A percentile compares a stretch with the other conserved stretches of the same genome.
Evolutionary conservation across 2,888 invertebrate species (phyloP).

Genomic region (Spialia ferax): DNA sequence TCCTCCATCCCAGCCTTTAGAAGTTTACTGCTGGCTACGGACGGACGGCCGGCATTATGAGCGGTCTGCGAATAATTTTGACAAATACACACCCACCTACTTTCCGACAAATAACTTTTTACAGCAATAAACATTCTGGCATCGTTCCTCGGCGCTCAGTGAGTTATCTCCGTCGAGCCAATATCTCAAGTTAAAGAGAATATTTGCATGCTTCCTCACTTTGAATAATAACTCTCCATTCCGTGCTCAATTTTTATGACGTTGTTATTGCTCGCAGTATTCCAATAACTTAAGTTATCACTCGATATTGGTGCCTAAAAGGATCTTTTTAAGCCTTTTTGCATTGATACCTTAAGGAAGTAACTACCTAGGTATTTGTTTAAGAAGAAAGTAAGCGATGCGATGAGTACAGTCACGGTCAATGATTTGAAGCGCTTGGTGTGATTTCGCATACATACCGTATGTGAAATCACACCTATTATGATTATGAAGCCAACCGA

Average conservation of each 20-base stretch:
- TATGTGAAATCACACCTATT: too few relatives aligned
- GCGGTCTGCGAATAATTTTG: not conserved
- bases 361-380: not conserved
- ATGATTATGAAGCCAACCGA: too few relatives aligned
- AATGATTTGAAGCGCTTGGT: too few relatives aligned
- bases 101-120: conserved; percentile 11
- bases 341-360: not conserved
- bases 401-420: too few relatives aligned
- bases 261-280: conserved; percentile 24
- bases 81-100: not conserved
- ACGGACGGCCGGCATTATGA: not conserved
- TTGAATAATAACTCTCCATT: conserved; percentile 38
- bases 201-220: conserved; percentile 33
- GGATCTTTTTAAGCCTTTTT: not conserved
- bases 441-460: too few relatives aligned
- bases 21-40: not conserved
- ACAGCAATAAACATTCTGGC: conserved; percentile 10
- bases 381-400: too few relatives aligned
- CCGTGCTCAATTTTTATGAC: conserved; percentile 39
- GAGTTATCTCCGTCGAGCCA: conserved; percentile 21
- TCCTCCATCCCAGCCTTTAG: not conserved
- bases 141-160: conserved; percentile 8
- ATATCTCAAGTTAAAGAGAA: conserved; percentile 30
- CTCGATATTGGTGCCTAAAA: not conserved
- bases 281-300: conserved; percentile 13